Percentiles rank a stretch among this genome's conserved stretches.
Conservation (phyloP, 2,113 vertebrate species). For the Eublepharis macularius region DNA sequence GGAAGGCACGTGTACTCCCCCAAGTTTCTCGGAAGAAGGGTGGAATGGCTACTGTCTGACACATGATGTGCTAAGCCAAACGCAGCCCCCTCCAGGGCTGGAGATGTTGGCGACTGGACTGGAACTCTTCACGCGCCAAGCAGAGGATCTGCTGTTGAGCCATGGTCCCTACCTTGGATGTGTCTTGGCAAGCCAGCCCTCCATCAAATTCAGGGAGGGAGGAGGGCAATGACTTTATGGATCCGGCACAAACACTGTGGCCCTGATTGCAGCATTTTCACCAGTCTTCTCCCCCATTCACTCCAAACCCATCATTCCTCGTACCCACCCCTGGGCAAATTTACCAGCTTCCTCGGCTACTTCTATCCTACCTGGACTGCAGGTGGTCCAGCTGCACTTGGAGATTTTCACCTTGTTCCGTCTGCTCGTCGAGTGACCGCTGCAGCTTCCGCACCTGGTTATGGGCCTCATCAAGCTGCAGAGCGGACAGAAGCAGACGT, state of each 20-base stretch:
- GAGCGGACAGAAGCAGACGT: background rate
- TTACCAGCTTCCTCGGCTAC: background rate
- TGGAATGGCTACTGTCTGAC: no score
- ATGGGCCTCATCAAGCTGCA: constrained; percentile 83
- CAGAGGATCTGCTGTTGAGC: no score
- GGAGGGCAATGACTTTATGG: background rate
- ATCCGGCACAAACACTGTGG: background rate
- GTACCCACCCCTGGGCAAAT: no score
- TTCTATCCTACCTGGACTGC: constrained; percentile 83
- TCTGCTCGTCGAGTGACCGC: constrained; percentile 90
- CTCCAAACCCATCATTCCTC: accelerated
- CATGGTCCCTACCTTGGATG: no score
- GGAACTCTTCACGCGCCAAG: no score
- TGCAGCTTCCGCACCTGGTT: constrained; percentile 90
- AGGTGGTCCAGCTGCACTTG: constrained; percentile 91
- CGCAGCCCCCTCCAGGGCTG: no score
- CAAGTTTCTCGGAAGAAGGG: no score
- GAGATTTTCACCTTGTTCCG: constrained; percentile 87
- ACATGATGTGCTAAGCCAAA: no score
- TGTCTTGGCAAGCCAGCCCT: background rate
- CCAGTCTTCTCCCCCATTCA: no score
- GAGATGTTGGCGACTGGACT: no score
- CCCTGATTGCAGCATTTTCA: background rate
- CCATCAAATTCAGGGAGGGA: no score
- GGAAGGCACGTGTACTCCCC: no score